A percentile compares a stretch with the other conserved stretches of the same genome.
phyloP scores from a whole-genome alignment of 2,797 vertebrate genomes.

The Alectoris magna region DNA sequence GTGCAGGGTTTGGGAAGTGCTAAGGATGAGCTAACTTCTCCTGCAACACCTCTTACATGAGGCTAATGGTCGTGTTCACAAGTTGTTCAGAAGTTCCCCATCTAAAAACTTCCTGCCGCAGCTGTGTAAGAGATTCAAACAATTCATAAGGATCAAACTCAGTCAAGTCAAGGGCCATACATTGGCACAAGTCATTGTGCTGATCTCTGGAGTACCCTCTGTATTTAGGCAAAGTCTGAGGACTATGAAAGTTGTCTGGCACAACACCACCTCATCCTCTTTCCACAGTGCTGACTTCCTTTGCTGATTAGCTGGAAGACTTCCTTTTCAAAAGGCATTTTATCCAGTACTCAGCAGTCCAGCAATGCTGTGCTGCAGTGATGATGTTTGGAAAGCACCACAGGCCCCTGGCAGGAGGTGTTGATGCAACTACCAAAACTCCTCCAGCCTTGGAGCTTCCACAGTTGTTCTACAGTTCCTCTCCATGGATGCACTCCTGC shows the following conservation, averaged over 20 bases:
- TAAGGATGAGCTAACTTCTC: background rate
- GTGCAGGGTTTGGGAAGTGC: background rate
- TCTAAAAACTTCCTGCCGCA: background rate
- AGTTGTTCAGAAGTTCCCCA: background rate
- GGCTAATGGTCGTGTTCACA: background rate
- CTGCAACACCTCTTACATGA: too few relatives aligned
- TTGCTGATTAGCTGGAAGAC: background rate
- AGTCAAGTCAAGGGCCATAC: background rate
- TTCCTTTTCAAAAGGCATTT: background rate
- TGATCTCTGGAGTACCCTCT: background rate
- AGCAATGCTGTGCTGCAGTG: background rate
- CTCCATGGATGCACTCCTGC: background rate
- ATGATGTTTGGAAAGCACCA: background rate
- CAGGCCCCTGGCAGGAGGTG: background rate
- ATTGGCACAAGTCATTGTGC: background rate
- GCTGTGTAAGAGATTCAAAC: background rate
- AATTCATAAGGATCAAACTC: background rate
- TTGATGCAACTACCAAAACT: background rate
- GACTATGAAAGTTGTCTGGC: background rate
- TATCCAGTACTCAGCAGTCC: rapidly evolving
- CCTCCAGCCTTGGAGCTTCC: background rate
- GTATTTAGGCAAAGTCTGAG: background rate
- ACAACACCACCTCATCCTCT: background rate
- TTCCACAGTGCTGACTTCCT: background rate
- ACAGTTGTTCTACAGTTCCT: background rate